Conservation (phyloP, 2,888 invertebrate species). For the Mesorhabditis belari region DNA sequence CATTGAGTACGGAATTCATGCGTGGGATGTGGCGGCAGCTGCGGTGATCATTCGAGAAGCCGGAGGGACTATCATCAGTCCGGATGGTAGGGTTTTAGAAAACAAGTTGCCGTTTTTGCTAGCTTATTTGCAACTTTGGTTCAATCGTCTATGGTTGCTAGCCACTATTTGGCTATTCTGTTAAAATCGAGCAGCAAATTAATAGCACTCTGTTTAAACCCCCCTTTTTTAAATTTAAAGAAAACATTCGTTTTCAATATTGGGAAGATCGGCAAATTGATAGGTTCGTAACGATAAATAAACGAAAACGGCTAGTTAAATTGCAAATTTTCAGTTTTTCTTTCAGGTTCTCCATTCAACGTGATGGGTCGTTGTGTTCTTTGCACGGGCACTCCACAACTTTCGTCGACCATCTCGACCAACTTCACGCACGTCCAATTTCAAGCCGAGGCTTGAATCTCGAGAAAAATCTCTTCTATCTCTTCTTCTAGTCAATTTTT, state of each 20-base stretch:
- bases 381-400: conserved; percentile 38
- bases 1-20: conserved; percentile 86
- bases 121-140: no score
- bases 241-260: no score
- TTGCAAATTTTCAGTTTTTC: not conserved
- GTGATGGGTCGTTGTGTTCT: conserved; percentile 47
- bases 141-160: no score
- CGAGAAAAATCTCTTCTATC: not conserved
- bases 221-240: no score
- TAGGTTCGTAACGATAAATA: no score
- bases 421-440: conserved; percentile 46
- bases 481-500: not conserved
- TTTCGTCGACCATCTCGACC: conserved; percentile 36
- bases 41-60: conserved; percentile 85
- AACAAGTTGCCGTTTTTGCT: not conserved
- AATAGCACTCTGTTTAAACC: no score
- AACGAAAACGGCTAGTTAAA: no score
- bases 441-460: conserved; percentile 19
- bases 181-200: no score
- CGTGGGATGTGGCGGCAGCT: conserved; percentile 81
- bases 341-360: conserved; percentile 35
- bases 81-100: conserved; percentile 62
- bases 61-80: conserved; percentile 82
- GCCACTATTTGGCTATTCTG: no score
- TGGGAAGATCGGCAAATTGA: no score